Percentiles rank a stretch among this genome's conserved stretches.
Conservation (phyloP, 2,797 vertebrate species). For the Somateria mollissima region DNA sequence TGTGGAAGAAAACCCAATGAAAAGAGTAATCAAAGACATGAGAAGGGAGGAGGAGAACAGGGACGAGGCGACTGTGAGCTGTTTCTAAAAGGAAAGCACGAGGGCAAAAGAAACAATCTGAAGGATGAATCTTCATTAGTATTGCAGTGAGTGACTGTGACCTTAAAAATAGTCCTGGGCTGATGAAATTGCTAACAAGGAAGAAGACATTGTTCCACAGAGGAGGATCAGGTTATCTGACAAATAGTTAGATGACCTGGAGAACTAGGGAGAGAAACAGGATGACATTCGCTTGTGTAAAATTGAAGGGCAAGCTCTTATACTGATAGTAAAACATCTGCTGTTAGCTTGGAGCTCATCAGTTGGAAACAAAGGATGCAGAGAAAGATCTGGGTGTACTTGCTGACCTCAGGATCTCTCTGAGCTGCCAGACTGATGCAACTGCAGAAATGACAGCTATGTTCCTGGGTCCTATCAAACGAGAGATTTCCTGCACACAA, state of each 20-base stretch:
- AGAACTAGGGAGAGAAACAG: conserved; percentile 42
- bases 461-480: conserved; percentile 51
- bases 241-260: conserved; percentile 16
- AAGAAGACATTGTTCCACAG: conserved; percentile 16
- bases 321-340: conserved; percentile 52
- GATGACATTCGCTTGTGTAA: conserved; percentile 22
- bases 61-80: background rate
- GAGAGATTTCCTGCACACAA: conserved; percentile 11
- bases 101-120: background rate
- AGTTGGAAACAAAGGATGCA: conserved; percentile 35
- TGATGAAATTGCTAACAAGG: background rate
- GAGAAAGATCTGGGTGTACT: conserved; percentile 55
- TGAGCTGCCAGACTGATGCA: conserved; percentile 52
- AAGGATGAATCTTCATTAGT: conserved; percentile 17
- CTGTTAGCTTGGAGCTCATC: conserved; percentile 32
- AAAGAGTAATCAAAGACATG: background rate
- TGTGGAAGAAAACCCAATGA: background rate
- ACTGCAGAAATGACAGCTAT: conserved; percentile 25
- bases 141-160: conserved; percentile 5
- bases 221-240: background rate
- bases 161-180: background rate
- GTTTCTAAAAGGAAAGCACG: background rate
- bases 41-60: background rate
- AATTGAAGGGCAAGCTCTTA: conserved; percentile 5
- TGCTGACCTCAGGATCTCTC: conserved; percentile 34